Conservation (phyloP, 2,113 vertebrate species). For the Psittacula cyanocephala region DNA sequence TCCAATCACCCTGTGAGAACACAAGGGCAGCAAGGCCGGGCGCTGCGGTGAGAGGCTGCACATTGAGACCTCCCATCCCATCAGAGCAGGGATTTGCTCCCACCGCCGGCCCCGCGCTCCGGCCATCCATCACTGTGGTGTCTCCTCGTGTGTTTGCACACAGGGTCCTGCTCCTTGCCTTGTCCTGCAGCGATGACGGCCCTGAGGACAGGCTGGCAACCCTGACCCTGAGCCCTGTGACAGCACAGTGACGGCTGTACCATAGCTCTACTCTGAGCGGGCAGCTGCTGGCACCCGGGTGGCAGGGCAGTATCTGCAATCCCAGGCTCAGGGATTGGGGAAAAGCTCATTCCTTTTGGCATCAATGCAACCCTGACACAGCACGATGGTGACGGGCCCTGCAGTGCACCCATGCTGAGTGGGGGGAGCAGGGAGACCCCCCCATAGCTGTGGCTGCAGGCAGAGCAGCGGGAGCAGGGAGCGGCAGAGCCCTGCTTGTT, state of each 20-base stretch:
- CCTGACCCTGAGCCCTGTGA: fast-evolving
- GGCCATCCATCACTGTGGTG: fast-evolving
- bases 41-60: not conserved
- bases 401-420: fast-evolving
- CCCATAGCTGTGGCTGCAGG: fast-evolving
- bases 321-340: not conserved
- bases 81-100: fast-evolving
- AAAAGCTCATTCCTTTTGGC: fast-evolving
- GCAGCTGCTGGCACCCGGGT: fast-evolving
- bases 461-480: not conserved
- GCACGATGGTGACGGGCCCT: fast-evolving
- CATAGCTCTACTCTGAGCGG: fast-evolving
- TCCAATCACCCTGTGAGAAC: fast-evolving
- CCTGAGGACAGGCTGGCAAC: not conserved
- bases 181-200: fast-evolving
- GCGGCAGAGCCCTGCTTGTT: constrained; percentile 23
- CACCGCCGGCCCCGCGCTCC: fast-evolving
- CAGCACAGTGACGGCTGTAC: not conserved
- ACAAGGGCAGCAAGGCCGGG: not conserved
- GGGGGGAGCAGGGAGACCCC: not conserved
- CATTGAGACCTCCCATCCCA: not conserved
- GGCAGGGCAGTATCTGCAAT: fast-evolving
- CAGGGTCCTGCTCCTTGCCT: not conserved
- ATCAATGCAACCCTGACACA: fast-evolving
- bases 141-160: not conserved